Evolutionary conservation across 2,113 vertebrate genomes (phyloP), one percentile per base, ranked within the genome.

Genomic region (Odobenus rosmarus): DNA sequence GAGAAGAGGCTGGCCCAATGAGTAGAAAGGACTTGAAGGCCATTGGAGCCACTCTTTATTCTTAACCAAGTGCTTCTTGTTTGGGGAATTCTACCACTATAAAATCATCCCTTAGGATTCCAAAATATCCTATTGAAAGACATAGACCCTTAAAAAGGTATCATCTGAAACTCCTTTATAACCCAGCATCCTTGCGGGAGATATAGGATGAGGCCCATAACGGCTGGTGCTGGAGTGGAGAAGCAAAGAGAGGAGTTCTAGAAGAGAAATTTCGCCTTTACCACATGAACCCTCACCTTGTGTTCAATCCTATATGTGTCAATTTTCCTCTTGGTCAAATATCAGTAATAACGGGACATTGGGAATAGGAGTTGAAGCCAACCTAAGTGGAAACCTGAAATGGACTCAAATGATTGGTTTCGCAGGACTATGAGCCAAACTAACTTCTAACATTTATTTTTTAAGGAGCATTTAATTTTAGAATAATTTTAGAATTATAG

Each of bases 401-500:
- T 82, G 33, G 18, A 83, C n/a, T 79, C 53, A 82, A 72, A 42
- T 49, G 31, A 59, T 28, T 72, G 61, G 23, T 69, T 87, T 97
- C 87, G 8, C 5, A 49, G 59, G 91, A 86, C 31, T 14, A 71
- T 2, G 14, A 86, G 49, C 33, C 83, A 77, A 81, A 92, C 61
- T 83, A 24, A 72, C 14, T 28, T 72, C 28, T 71, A 85, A 67
- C 10, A 23, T 31, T 86, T 91, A 42, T 28, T 88, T 69, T 92
- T 83, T 8, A 88, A 55, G 77, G 93, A 92, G 79, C 23, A 88
- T 46, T 79, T 90, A 82, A 51, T 80, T 92, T 96, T 91, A 46
- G 28, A 71, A 69, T 69, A 82, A 31, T 74, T 92, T 96, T 91
- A 51, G 39, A 76, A 57, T 69, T 80, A 74, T 9, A 33, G 67